Evolutionary conservation across 2,113 vertebrate genomes (phyloP), one percentile per base, ranked within the genome.

Genomic region (Rattus rattus): DNA sequence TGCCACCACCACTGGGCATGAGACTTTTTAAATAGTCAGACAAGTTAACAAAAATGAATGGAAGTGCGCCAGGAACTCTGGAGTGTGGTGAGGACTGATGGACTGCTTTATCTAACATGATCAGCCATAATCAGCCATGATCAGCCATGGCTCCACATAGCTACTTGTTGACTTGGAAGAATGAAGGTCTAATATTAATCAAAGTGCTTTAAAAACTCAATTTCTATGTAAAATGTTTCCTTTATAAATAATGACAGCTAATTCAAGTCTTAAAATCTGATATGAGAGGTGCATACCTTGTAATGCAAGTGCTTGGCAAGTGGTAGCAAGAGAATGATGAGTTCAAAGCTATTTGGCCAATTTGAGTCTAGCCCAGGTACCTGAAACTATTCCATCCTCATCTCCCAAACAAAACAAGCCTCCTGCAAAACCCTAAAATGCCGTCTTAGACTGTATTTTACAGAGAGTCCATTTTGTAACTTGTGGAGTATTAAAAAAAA

Each of bases 231-330:
- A 96, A 86, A 56, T 89, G 77, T 80, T 96, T 94, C 47, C 67
- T 97, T 95, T 89, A 28, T 72, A 94, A 96, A 75, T 89, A 94
- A 90, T 70, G 36, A 39, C 56, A 96, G 3, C n/a, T 89, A 88
- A 77, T 80, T 93, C 43, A 94, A 28, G 93, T 94, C 94, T 93
- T 70, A 28, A 91, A 92, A 90, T 69, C 49, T 73, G 36, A 84
- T 81, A 26, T 73, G 79, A 94, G 94, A 81, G 19, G 63, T 17
- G 8, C 67, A 73, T 24, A 73, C 24, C 13, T 56, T 75, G 70
- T 89, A 89, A 75, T 33, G 26, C 87, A n/a, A 75, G 54, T 16
- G 7, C 26, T 30, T 75, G 86, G 70, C 52, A 59, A 16, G 8
- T 43, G 49, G n/a, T 43, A 14, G 52, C 65, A 73, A 13, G 36